Conservation (phyloP, 2,888 invertebrate genomes). For the Stenotaenia linearis region DNA sequence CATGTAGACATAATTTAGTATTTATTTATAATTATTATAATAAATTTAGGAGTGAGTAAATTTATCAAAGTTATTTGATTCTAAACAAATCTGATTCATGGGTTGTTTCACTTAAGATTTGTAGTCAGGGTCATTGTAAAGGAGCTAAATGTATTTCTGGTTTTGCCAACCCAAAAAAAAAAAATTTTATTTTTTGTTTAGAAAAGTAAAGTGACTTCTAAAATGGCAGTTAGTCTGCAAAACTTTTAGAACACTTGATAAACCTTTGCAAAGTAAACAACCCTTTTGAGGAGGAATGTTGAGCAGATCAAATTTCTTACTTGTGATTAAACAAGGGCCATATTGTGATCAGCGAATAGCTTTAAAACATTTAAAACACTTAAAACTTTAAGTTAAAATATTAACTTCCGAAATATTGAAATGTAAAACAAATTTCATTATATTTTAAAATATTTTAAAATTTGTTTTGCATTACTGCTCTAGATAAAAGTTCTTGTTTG, state of each 20-base stretch:
- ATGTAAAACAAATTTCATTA: too few species aligned
- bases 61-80: neutral
- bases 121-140: neutral
- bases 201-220: too few species aligned
- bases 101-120: neutral
- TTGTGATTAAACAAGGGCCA: neutral
- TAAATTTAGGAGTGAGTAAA: too few species aligned
- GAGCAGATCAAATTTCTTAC: neutral
- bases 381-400: neutral
- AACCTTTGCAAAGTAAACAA: neutral
- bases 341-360: neutral
- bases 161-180: too few species aligned
- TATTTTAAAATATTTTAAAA: too few species aligned
- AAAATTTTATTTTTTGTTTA: too few species aligned
- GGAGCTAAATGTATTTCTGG: too few species aligned
- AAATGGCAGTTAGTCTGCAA: neutral
- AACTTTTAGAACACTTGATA: neutral
- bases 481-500: neutral
- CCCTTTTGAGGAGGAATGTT: neutral
- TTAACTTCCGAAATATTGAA: too few species aligned
- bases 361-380: neutral
- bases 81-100: neutral
- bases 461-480: too few species aligned
- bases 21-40: too few species aligned
- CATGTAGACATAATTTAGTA: neutral